Percentiles rank a stretch among this genome's conserved stretches.
Evolutionary conservation across 2,797 vertebrate species (phyloP).

Genomic region (Neoniphon sammara): DNA sequence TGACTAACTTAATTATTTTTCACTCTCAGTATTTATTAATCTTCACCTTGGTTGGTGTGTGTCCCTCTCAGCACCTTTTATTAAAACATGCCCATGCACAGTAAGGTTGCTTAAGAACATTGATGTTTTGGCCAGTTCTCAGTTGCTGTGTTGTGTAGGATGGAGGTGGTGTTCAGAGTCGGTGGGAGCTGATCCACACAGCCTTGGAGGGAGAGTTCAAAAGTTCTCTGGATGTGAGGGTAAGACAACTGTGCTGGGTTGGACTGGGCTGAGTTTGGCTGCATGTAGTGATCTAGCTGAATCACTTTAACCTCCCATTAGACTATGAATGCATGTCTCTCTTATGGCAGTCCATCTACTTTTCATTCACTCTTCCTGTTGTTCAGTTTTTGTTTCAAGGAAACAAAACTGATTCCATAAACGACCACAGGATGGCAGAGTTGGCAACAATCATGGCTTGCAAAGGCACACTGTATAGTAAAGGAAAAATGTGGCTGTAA

Average conservation of each 20-base stretch:
- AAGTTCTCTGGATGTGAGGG: slow-evolving; percentile 90
- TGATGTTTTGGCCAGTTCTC: background rate
- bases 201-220: slow-evolving; percentile 89
- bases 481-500: background rate
- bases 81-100: background rate
- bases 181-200: slow-evolving; percentile 92
- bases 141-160: slow-evolving; percentile 78
- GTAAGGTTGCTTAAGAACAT: background rate
- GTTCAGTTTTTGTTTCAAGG: background rate
- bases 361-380: background rate
- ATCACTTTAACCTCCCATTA: background rate
- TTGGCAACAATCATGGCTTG: slow-evolving; percentile 44
- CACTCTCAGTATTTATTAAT: too few relatives aligned
- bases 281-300: background rate
- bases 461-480: background rate
- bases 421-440: slow-evolving; percentile 80
- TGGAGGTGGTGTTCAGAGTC: slow-evolving; percentile 88
- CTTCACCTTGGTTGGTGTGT: too few relatives aligned
- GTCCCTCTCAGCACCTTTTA: background rate
- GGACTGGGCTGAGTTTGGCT: background rate
- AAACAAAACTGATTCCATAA: slow-evolving; percentile 30
- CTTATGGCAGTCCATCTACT: background rate
- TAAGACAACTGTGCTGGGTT: slow-evolving; percentile 58
- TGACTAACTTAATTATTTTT: too few relatives aligned
- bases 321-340: background rate